These are phyloP conservation scores for Cossypha heuglini DNA, from an alignment of 2,797 vertebrate species.

Conservation along the genomic window DNA sequence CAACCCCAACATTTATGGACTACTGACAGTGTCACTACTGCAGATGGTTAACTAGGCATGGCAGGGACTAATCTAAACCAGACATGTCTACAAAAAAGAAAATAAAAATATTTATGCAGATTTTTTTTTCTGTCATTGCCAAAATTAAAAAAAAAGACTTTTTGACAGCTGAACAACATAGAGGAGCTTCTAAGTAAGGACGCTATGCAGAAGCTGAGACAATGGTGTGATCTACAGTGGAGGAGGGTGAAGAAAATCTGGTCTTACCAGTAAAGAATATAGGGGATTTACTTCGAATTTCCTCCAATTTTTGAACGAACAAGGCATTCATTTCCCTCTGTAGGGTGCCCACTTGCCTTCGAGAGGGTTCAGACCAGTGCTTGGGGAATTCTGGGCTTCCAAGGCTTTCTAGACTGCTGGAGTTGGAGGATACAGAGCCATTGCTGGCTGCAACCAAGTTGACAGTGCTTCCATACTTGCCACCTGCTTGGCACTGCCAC, in stretches of 20 bases:
- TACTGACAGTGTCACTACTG: conserved; percentile 28
- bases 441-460: conserved; percentile 62
- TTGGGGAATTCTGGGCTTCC: conserved; percentile 80
- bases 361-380: conserved; percentile 77
- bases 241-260: conserved; percentile 62
- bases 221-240: conserved; percentile 20
- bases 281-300: conserved; percentile 92
- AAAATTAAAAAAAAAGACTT: not conserved
- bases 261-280: conserved; percentile 94
- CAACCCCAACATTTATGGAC: not conserved
- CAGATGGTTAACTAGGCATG: conserved; percentile 7
- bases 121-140: not conserved
- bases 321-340: conserved; percentile 97
- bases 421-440: conserved; percentile 80
- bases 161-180: not conserved
- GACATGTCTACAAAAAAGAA: not conserved
- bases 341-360: conserved; percentile 87
- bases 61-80: conserved; percentile 38
- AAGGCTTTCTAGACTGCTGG: conserved; percentile 85
- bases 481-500: conserved; percentile 69
- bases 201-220: conserved; percentile 23
- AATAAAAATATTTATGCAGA: not conserved
- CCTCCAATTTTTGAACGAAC: conserved; percentile 94
- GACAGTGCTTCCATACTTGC: conserved; percentile 74
- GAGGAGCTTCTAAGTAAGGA: conserved; percentile 13